These are phyloP conservation scores for Sminthurides bifidus DNA, from an alignment of 1,140 invertebrate species.

Conservation along the genomic window DNA sequence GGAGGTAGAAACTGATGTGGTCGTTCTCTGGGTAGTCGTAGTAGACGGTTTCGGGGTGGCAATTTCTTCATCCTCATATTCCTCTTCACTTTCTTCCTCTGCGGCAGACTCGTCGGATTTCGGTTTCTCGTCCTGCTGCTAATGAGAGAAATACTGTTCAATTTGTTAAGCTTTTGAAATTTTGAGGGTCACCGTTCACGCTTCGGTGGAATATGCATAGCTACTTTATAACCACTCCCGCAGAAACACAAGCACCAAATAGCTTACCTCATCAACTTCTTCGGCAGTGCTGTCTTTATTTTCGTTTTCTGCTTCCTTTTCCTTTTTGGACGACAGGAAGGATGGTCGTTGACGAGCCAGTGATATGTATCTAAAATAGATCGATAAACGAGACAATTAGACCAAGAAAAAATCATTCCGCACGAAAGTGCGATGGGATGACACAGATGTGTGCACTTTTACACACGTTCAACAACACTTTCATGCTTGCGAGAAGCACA, in stretches of 20 bases:
- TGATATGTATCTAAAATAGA: constrained; percentile 8
- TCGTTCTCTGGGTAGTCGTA: neutral
- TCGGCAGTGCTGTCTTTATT: neutral
- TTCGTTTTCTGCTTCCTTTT: constrained; percentile 6
- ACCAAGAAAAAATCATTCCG: neutral
- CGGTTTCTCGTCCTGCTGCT: neutral
- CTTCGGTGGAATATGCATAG: constrained; percentile 1
- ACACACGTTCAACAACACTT: too few species aligned
- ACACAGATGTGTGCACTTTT: neutral
- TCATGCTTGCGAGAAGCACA: too few species aligned
- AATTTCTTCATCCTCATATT: constrained; percentile 18
- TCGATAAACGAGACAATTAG: too few species aligned
- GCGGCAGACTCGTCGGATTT: neutral
- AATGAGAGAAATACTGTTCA: neutral
- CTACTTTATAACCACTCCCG: neutral
- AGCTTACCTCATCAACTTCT: constrained; percentile 10
- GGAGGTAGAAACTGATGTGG: constrained; percentile 22
- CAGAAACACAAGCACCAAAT: neutral
- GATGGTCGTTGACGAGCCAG: neutral
- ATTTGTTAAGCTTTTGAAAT: neutral
- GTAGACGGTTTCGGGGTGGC: neutral
- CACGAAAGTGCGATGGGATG: neutral
- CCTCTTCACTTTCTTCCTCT: constrained; percentile 15
- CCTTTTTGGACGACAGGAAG: neutral
- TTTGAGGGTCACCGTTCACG: neutral